Base-by-base conservation (phyloP, 2,113 vertebrate genomes). In the Silurus glanis region DNA sequence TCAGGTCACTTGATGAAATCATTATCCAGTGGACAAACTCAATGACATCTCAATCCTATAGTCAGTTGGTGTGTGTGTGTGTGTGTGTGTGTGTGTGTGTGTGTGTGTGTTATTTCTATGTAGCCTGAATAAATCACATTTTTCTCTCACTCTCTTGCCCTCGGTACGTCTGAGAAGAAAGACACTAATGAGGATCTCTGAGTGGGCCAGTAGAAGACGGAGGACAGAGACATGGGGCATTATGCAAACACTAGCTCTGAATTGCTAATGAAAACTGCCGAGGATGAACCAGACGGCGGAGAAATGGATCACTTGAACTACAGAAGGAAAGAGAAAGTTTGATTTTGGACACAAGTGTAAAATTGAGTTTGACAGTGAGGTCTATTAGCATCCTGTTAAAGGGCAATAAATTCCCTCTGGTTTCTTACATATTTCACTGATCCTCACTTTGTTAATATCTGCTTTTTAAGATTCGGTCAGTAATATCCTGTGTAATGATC, bases 371-470 rank as follows among this genome's bases (percentile, higher is more conserved):
- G 92, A 93, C 93, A 91, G 89, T 79, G 51, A 83, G 67, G 53
- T 45, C 91, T 91, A 92, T 94, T 93, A 92, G 91, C 91, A 88
- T 81, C 74, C 90, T 88, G 92, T 94, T 93, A 94, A 93, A 94
- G 93, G 92, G 92, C 92, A 92, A 92, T 88, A 82, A 89, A 89
- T 87, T 88, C 89, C 87, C 88, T 90, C 91, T 88, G 91, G 93
- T 87, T 92, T 91, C 92, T 94, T 91, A 92, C 91, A 91, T 91
- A 93, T 92, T 90, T 56, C 59, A 83, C 28, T 89, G 88, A 94
- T 92, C 87, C 86, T 80, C 89, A 92, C 19, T 82, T 92, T 94
- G 92, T 76, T 28, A 13, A 25, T 56, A 16, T 78, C n/a, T 28
- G n/a, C 19, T 56, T 56, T 49, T 19, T 37, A 7, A 3, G 5